Base-by-base conservation (phyloP, 2,888 invertebrate genomes). In the Tanaodytes sp. region DNA sequence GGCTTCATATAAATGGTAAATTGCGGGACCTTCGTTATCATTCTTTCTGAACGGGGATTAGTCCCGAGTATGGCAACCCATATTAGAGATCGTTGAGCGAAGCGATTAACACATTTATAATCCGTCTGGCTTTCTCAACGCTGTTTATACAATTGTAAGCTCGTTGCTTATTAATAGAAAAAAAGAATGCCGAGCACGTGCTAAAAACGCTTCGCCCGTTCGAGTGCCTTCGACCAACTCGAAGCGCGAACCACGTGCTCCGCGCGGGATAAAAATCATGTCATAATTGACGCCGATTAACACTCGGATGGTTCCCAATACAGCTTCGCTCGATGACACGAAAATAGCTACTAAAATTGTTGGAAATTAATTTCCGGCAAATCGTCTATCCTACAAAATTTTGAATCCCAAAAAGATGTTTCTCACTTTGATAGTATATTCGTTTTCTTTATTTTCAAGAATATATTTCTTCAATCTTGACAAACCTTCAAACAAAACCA, bases 91-190 rank as follows among this genome's bases (percentile, higher is more conserved):
- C 61, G 61, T 61, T 61, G 51, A 61, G 51, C 51, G 45, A 37
- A 23, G 36, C 61, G 61, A 51, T 61, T 61, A 61, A 61, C 61
- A 61, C 51, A 36, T 61, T 61, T 61, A 61, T 51, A 61, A 61
- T 51, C 51, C 61, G 61, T 61, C 61, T 61, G 45, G 51, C 51
- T 51, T 61, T 51, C 61, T 61, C 51, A 45, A 18, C 20, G 49
- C 45, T 43, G 61, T 52, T 51, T 65, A 51, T 57, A 59, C 40
- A 48, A 59, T 66, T 59, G 52, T 55, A 48, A 55, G 66, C 65
- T 59, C 52, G 59, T 54, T 48, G 61, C 55, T 67, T 67, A 67
- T 67, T 61, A 67, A 67, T 61, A 67, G 67, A 67, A 54, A 49
- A 45, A 54, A 49, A 45, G 48, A 63, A 63, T 48, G 23, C 54